Evolutionary conservation across 53 echinoderm and acorn worm species (phyloP), one percentile per base, ranked within the genome.

Genomic region (Stichopus horrens): DNA sequence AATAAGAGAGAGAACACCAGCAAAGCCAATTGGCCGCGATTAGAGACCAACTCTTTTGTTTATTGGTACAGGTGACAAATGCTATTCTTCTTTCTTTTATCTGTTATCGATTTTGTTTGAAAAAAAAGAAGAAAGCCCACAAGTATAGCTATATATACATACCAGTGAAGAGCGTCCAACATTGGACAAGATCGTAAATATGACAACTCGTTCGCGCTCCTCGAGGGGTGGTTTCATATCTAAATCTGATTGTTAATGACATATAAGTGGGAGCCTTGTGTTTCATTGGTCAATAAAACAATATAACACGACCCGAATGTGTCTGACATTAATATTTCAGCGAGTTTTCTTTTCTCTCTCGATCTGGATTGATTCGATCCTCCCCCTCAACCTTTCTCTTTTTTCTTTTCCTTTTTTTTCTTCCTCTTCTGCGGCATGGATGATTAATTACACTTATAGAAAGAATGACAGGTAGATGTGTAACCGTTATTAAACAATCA

Each of bases 41-140:
- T 58, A 81, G 57, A 55, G 21, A 21, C 57, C 57, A 57, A 13
- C 81, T 81, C 53, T 57, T 21, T 81, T 19, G 21, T 53, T 23
- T 79, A 54, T 81, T 58, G 19, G 56, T 21, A 57, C 80, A 80
- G 80, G 58, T 80, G 80, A 80, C 16, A 80, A 80, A 81, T 53
- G 56, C 56, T 21, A 37, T 37, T 37, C 37, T 37, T 37, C 37
- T 37, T 37, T 37, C 37, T 37, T 37, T 37, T 37, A 1, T 37
- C 37, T 81, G n/a, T 56, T 58, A 81, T 81, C 58, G 81, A 81
- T 81, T 81, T 81, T 14, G 13, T 58, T 81, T 58, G 4, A 23
- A 37, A 37, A 37, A 58, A 55, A 71, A 18, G 19, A 37, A 37
- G 21, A 55, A 71, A 18, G 19, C 55, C 23, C 57, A 81, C 81